phyloP scores from a whole-genome alignment of 2,797 vertebrate species.

The Pseudochromis fuscus region DNA sequence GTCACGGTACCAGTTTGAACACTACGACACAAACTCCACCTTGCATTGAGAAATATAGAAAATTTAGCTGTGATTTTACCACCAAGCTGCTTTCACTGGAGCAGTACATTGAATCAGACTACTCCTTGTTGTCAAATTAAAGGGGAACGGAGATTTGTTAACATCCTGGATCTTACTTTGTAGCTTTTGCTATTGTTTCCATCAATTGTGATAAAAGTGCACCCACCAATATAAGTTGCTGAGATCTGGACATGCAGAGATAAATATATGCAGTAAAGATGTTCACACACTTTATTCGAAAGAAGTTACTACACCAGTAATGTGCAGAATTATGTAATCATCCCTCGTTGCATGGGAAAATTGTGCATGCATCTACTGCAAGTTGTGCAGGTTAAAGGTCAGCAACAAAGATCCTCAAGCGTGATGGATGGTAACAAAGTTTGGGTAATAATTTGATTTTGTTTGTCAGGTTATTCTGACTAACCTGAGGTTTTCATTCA shows the following conservation, averaged over 20 bases:
- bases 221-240: neutral
- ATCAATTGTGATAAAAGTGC: neutral
- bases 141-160: constrained; percentile 11
- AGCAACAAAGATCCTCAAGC: neutral
- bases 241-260: neutral
- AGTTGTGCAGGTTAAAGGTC: neutral
- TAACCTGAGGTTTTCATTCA: too few relatives aligned
- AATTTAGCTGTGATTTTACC: constrained; percentile 10
- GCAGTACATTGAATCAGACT: neutral
- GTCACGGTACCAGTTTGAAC: constrained; percentile 14
- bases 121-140: constrained; percentile 10
- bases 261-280: neutral
- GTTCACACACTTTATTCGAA: neutral
- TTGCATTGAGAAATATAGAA: neutral
- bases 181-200: constrained; percentile 9
- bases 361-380: neutral
- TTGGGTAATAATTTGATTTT: neutral
- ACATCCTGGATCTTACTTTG: neutral
- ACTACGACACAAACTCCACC: neutral
- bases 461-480: too few relatives aligned
- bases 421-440: neutral
- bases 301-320: neutral
- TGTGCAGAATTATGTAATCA: neutral
- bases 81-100: constrained; percentile 3
- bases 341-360: neutral